Percentiles rank a stretch among this genome's conserved stretches.
Evolutionary conservation across 2,113 vertebrate species (phyloP).

Genomic region (Chaetodon auriga): DNA sequence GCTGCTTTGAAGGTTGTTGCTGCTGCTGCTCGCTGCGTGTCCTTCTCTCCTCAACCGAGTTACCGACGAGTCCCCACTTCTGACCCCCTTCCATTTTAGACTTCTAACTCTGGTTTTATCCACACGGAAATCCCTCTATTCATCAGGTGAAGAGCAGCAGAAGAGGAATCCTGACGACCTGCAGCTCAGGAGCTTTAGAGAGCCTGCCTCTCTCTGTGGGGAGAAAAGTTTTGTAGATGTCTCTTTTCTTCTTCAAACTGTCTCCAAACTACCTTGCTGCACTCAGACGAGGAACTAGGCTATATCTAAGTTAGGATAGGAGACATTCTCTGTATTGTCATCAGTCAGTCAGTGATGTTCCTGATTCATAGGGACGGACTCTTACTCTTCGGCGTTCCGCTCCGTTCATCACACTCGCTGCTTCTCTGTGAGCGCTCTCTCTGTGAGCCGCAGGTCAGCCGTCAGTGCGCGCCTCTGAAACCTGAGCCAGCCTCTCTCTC

Average conservation of each 20-base stretch:
- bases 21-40: slow-evolving; percentile 54
- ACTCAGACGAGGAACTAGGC: slow-evolving; percentile 8
- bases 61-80: slow-evolving; percentile 52
- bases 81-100: slow-evolving; percentile 75
- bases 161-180: slow-evolving; percentile 16
- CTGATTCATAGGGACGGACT: slow-evolving; percentile 5
- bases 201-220: not conserved
- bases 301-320: slow-evolving; percentile 13
- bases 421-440: slow-evolving; percentile 36
- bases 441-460: slow-evolving; percentile 41
- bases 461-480: slow-evolving; percentile 75
- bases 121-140: slow-evolving; percentile 39
- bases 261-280: slow-evolving; percentile 11
- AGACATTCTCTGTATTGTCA: slow-evolving; percentile 40
- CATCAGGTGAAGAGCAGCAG: slow-evolving; percentile 36
- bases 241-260: not conserved
- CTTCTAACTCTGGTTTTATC: slow-evolving; percentile 17
- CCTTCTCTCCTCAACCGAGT: slow-evolving; percentile 47
- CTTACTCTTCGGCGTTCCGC: slow-evolving; percentile 46
- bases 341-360: slow-evolving; percentile 43
- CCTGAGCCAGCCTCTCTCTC: slow-evolving; percentile 59
- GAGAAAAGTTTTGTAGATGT: slow-evolving; percentile 5
- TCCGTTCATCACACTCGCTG: slow-evolving; percentile 53
- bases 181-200: not conserved
- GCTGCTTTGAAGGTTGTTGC: slow-evolving; percentile 61